Base-by-base conservation (phyloP, 2,888 invertebrate species). In the Tubulanus polymorphus region DNA sequence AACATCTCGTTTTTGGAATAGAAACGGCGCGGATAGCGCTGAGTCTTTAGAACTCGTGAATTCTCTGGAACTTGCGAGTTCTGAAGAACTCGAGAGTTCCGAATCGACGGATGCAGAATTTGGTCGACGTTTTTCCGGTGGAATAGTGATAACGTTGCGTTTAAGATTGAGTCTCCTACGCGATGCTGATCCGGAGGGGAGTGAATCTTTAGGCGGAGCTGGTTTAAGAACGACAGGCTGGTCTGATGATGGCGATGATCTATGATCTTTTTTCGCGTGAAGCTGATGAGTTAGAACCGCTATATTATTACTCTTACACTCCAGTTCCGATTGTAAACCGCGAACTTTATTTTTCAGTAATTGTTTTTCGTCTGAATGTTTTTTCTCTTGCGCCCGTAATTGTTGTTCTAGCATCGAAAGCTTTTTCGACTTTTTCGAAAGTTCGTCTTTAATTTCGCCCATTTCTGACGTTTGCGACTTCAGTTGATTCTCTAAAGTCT, bases 231-330 rank as follows among this genome's bases (percentile, higher is more conserved):
- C 35, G 10, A 32, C 10, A 32, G n/a, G 35, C n/a, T 10, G n/a
- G 35, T 12, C 35, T 32, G 35, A 32, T 10, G n/a, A n/a, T n/a
- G n/a, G n/a, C n/a, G n/a, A n/a, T n/a, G n/a, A n/a, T n/a, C n/a
- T n/a, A n/a, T n/a, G n/a, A n/a, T n/a, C n/a, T n/a, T n/a, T n/a
- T n/a, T n/a, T 23, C 15, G 41, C 69, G 53, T 70, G 67, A 15
- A 72, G 60, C 62, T 73, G 71, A 41, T 70, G 69, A 23, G 72
- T 72, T 27, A 72, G 64, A 52, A 69, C 70, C 3, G 72, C 74
- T 50, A 71, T 68, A 53, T 66, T 71, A 54, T 70, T 68, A 26
- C 70, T 66, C 53, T 74, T 72, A n/a, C 67, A 63, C 35, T 73
- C 72, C 27, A 73, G 59, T 48, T 75, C 72, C 2, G 68, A 67